A percentile compares a stretch with the other conserved stretches of the same genome.
Evolutionary conservation across 2,888 invertebrate species (phyloP).

Genomic region (Euproctis similis): DNA sequence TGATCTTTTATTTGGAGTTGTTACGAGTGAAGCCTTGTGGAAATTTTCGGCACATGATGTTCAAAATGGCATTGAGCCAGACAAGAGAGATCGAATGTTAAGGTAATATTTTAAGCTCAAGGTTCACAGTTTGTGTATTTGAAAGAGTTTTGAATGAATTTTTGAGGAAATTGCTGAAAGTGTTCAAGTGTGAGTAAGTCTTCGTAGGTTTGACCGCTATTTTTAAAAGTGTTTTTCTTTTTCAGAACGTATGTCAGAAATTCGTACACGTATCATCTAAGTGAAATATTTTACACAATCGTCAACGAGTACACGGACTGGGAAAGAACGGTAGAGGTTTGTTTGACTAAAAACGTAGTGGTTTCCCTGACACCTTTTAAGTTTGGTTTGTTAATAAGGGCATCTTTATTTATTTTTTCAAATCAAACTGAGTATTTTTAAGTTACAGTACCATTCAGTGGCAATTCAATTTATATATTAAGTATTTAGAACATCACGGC

Average conservation of each 20-base stretch:
- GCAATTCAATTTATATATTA: too few relatives aligned
- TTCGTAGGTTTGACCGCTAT: too few relatives aligned
- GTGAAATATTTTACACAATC: constrained; percentile 96
- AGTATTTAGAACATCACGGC: too few relatives aligned
- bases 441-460: too few relatives aligned
- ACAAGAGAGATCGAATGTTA: constrained; percentile 89
- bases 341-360: constrained; percentile 39
- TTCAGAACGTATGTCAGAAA: constrained; percentile 92
- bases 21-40: constrained; percentile 94
- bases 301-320: constrained; percentile 99
- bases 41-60: constrained; percentile 89
- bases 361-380: constrained; percentile 1
- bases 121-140: too few relatives aligned
- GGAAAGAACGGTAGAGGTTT: constrained; percentile 88
- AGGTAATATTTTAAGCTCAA: constrained; percentile 54
- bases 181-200: too few relatives aligned
- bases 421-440: too few relatives aligned
- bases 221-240: constrained; percentile 8
- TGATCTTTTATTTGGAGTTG: constrained; percentile 93
- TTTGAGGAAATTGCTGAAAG: too few relatives aligned
- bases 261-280: constrained; percentile 95
- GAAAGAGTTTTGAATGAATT: too few relatives aligned
- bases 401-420: too few relatives aligned
- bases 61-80: constrained; percentile 90
- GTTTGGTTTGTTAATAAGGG: too few relatives aligned